Conservation (phyloP, 1,140 invertebrate species). For the Listronotus oregonensis region DNA sequence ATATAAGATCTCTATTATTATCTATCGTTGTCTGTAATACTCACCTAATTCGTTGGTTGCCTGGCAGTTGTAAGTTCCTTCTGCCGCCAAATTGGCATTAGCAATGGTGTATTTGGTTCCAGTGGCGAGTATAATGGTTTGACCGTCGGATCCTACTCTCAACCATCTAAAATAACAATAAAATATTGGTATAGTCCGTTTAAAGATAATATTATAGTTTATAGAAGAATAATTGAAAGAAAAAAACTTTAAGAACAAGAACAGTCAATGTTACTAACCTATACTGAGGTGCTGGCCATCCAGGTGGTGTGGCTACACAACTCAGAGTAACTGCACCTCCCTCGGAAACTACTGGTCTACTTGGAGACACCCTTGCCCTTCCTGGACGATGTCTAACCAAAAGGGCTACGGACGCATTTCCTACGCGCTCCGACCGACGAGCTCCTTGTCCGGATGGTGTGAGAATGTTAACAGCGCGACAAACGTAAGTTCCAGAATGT, state of each 20-base stretch:
- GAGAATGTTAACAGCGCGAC: conserved; percentile 81
- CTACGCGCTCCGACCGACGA: conserved; percentile 69
- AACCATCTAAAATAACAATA: conserved; percentile 66
- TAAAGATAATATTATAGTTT: too few species aligned
- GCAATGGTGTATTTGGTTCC: conserved; percentile 84
- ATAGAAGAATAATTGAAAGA: background rate
- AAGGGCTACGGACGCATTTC: conserved; percentile 77
- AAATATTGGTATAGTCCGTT: too few species aligned
- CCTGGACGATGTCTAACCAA: conserved; percentile 88
- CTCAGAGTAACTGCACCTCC: conserved; percentile 82
- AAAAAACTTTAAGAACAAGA: background rate
- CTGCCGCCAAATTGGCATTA: conserved; percentile 79
- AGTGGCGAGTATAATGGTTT: conserved; percentile 68
- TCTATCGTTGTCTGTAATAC: too few species aligned
- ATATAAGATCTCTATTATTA: too few species aligned
- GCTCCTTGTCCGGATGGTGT: conserved; percentile 66
- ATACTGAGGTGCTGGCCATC: conserved; percentile 86
- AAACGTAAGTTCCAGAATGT: conserved; percentile 84
- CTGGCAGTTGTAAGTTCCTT: conserved; percentile 88
- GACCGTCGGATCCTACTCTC: conserved; percentile 67
- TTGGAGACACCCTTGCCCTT: conserved; percentile 79
- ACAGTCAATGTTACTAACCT: conserved; percentile 49
- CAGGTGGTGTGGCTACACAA: conserved; percentile 83
- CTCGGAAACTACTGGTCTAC: conserved; percentile 82
- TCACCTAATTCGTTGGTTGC: conserved; percentile 83